These are phyloP conservation scores for Andrena marginata DNA, from an alignment of 2,888 invertebrate species.

Conservation along the genomic window DNA sequence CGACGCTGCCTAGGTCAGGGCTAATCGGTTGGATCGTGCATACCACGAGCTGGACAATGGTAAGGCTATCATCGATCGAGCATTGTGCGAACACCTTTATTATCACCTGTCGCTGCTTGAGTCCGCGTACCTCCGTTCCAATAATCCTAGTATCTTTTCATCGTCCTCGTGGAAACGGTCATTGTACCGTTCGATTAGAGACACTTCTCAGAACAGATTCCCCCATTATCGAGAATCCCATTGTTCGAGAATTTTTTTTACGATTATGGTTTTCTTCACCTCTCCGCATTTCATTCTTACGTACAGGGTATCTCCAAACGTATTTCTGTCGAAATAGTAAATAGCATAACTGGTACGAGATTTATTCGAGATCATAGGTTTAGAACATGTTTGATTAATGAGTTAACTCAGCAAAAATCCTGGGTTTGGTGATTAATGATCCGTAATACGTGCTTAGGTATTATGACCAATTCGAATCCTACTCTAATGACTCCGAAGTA, in stretches of 20 bases:
- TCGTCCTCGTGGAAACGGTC: neutral
- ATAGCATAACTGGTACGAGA: no score
- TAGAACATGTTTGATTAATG: no score
- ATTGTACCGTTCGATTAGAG: neutral
- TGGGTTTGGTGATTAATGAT: no score
- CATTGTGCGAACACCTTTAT: conserved; percentile 40
- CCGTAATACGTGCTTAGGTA: no score
- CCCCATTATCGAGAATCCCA: no score
- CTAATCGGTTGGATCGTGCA: conserved; percentile 53
- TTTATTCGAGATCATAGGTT: no score
- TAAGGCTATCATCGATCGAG: conserved; percentile 58
- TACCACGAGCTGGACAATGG: conserved; percentile 45
- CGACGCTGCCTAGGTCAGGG: conserved; percentile 53
- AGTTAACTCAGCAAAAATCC: no score
- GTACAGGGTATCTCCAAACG: neutral
- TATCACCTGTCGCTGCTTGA: conserved; percentile 51
- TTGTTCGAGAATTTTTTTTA: neutral
- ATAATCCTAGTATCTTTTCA: neutral
- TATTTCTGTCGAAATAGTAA: no score
- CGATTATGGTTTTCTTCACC: neutral
- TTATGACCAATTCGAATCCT: no score
- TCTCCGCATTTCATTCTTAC: neutral
- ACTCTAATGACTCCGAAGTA: no score
- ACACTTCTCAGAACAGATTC: no score
- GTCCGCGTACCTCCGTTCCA: neutral